Evolutionary conservation across 2,797 vertebrate genomes (phyloP).

Genomic region (Acrossocheilus wenchowensis): DNA sequence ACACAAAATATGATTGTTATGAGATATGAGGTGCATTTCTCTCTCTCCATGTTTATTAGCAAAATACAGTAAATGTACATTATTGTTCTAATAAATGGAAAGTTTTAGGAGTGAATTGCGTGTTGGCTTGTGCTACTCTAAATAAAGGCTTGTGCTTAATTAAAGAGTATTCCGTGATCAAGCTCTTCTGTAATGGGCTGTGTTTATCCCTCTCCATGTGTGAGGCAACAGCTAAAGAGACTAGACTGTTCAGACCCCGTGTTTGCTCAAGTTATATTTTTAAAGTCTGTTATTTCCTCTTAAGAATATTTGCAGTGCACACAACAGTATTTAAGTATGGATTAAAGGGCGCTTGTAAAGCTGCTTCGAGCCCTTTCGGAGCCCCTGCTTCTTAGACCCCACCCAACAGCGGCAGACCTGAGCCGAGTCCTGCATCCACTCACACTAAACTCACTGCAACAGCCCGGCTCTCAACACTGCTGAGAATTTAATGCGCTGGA

Average conservation of each 20-base stretch:
- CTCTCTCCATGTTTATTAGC: neutral
- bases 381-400: conserved; percentile 30
- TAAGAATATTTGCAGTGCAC: conserved; percentile 44
- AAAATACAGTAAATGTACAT: neutral
- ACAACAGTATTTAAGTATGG: conserved; percentile 49
- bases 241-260: conserved; percentile 31
- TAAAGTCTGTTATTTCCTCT: conserved; percentile 59
- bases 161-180: conserved; percentile 34
- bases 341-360: conserved; percentile 52
- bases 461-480: neutral
- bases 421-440: neutral
- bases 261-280: conserved; percentile 50
- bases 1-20: neutral
- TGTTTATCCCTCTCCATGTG: conserved; percentile 21
- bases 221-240: conserved; percentile 26
- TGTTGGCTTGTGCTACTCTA: neutral
- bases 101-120: conserved; percentile 8
- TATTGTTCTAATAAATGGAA: conserved; percentile 11
- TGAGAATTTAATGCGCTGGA: neutral
- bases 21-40: neutral
- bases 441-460: neutral
- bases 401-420: conserved; percentile 19
- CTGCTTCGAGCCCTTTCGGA: conserved; percentile 27
- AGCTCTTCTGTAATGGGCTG: conserved; percentile 3
- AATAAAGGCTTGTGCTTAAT: conserved; percentile 19